These are phyloP conservation scores for Phylloscopus trochiloides DNA, from an alignment of 2,113 vertebrate species.

Conservation along the genomic window DNA sequence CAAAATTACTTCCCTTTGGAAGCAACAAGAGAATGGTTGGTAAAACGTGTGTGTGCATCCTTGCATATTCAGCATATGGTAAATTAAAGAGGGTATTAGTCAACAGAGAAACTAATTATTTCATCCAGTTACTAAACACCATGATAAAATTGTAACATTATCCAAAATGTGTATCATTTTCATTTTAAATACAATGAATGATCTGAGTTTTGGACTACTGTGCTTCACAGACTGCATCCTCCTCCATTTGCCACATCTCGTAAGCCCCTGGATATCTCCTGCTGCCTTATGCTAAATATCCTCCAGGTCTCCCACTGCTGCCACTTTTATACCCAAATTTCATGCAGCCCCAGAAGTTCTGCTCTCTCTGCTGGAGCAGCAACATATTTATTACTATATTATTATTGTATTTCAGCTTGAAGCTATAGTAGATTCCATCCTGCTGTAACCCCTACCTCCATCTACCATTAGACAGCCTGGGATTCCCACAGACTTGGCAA, in stretches of 20 bases:
- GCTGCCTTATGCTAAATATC: constrained; percentile 41
- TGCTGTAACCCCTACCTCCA: constrained; percentile 50
- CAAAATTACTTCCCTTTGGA: neutral
- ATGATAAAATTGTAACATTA: neutral
- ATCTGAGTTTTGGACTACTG: neutral
- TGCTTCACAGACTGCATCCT: constrained; percentile 17
- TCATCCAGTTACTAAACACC: neutral
- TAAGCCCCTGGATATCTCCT: constrained; percentile 8
- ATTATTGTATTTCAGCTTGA: constrained; percentile 46
- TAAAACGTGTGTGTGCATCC: neutral
- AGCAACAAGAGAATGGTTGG: neutral
- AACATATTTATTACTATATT: constrained; percentile 56
- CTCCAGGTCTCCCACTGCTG: constrained; percentile 43
- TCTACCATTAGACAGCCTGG: constrained; percentile 34
- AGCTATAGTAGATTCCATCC: constrained; percentile 40
- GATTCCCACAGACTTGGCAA: constrained; percentile 54
- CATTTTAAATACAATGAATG: neutral
- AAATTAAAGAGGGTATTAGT: neutral
- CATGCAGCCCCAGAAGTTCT: constrained; percentile 30
- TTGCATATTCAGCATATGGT: neutral
- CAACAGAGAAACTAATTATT: constrained; percentile 1
- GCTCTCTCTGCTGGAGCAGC: constrained; percentile 49
- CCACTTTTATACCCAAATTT: constrained; percentile 47
- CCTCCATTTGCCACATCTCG: neutral
- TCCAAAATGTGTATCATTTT: neutral